phyloP scores from a whole-genome alignment of 2,797 vertebrate species.

The Sardinella longiceps region DNA sequence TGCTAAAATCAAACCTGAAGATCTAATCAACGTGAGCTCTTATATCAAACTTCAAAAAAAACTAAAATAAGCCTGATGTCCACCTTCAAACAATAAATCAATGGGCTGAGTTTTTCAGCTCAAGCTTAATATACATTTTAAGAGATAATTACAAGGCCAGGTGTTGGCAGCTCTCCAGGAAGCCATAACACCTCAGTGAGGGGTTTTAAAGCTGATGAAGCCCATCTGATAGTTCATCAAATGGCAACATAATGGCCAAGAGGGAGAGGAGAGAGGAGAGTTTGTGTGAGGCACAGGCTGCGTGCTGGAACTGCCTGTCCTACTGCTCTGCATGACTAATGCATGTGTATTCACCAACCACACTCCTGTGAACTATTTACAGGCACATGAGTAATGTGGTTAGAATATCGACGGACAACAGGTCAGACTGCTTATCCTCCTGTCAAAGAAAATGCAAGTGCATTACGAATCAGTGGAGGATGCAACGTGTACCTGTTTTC shows the following conservation, averaged over 20 bases:
- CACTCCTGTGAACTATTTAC: not conserved
- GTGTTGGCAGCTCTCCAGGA: not conserved
- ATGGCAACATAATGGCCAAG: not conserved
- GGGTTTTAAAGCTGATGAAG: not conserved
- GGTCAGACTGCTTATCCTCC: not conserved
- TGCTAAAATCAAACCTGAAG: not conserved
- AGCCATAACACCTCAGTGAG: not conserved
- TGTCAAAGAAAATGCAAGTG: not conserved
- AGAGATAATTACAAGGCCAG: not conserved
- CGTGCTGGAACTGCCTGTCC: slow-evolving; percentile 4
- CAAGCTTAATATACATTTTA: slow-evolving; percentile 8
- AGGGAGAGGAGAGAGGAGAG: not conserved
- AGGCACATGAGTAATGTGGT: not conserved
- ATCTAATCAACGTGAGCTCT: not conserved
- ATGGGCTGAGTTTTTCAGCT: not conserved
- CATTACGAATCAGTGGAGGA: not conserved
- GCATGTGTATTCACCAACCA: not conserved
- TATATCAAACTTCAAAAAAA: not conserved
- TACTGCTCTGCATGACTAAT: not conserved
- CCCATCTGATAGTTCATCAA: slow-evolving; percentile 12
- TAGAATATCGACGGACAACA: not conserved
- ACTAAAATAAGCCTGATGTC: not conserved
- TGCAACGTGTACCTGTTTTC: not conserved
- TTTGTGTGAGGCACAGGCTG: not conserved
- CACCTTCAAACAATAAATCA: not conserved